Evolutionary conservation across 2,888 invertebrate species (phyloP).

Genomic region (Synanthedon tipuliformis): DNA sequence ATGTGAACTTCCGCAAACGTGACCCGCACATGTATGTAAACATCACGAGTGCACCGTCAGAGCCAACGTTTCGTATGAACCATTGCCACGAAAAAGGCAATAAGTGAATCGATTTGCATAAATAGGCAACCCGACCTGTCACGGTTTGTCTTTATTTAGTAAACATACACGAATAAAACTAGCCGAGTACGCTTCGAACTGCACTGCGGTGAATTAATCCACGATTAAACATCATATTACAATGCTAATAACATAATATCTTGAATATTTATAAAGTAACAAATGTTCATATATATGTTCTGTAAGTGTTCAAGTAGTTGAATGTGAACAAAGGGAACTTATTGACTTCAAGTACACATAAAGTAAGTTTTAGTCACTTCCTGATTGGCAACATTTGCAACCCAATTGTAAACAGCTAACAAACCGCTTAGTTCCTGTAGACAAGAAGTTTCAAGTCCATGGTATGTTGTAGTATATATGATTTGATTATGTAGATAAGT

Average conservation of each 20-base stretch:
- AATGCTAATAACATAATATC: conserved; percentile 21
- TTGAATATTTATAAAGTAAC: not conserved
- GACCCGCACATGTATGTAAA: conserved; percentile 29
- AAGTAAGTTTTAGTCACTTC: not conserved
- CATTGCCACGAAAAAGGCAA: conserved; percentile 43
- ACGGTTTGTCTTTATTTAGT: conserved; percentile 42
- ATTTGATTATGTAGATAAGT: no score
- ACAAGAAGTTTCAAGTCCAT: not conserved
- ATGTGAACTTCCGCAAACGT: conserved; percentile 46
- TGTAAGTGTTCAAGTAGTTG: not conserved
- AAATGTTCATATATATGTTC: not conserved
- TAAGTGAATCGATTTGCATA: conserved; percentile 52
- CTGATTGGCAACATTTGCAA: not conserved
- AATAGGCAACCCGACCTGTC: conserved; percentile 27
- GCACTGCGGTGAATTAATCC: conserved; percentile 38
- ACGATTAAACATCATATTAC: conserved; percentile 34
- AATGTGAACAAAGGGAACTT: not conserved
- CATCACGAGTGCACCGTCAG: conserved; percentile 30
- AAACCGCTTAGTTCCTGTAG: not conserved
- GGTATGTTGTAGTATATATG: not conserved
- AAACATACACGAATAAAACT: conserved; percentile 25
- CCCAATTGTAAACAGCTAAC: not conserved
- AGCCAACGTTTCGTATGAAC: conserved; percentile 20
- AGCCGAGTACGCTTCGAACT: conserved; percentile 20
- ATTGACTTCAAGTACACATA: not conserved